Conservation (phyloP, 2,113 vertebrate species). For the Lampris megalopsis region DNA sequence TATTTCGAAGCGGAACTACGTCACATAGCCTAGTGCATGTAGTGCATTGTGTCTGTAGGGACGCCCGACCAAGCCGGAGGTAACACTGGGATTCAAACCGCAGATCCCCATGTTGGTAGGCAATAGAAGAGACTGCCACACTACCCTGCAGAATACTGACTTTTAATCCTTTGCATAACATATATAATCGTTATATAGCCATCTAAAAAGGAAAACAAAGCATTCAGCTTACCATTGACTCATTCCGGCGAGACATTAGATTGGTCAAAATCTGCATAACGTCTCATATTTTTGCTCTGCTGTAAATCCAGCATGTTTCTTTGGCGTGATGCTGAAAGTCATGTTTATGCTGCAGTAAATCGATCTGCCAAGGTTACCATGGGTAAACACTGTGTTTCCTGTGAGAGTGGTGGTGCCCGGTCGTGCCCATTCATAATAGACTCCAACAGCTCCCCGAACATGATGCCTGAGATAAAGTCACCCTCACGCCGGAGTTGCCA, state of each 20-base stretch:
- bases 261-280: too few species aligned
- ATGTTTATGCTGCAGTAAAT: background rate
- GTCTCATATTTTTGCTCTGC: too few species aligned
- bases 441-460: background rate
- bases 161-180: constrained; percentile 5
- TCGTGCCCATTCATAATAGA: background rate
- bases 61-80: too few species aligned
- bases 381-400: background rate
- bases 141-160: constrained; percentile 6
- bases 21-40: too few species aligned
- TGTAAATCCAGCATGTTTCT: background rate
- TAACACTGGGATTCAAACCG: too few species aligned
- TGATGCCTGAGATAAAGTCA: background rate
- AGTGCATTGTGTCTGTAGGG: too few species aligned
- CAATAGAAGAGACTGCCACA: too few species aligned
- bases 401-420: background rate
- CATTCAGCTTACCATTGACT: too few species aligned
- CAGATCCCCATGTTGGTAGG: too few species aligned
- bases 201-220: background rate
- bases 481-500: too few species aligned
- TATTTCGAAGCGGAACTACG: too few species aligned
- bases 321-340: background rate
- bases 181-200: background rate
- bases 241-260: too few species aligned
- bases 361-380: background rate